Conservation (phyloP, 2,888 invertebrate genomes). For the Epinotia demarniana region DNA sequence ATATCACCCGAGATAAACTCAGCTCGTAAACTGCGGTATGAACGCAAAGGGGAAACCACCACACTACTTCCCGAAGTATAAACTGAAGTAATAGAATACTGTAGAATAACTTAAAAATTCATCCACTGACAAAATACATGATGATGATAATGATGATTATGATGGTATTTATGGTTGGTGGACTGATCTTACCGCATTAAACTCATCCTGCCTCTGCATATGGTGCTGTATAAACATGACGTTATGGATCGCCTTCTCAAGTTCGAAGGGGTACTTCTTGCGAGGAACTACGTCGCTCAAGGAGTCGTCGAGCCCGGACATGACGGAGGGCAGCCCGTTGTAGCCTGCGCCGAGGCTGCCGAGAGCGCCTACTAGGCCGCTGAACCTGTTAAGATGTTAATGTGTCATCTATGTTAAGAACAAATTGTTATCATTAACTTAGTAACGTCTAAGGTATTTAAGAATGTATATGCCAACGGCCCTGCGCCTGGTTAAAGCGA, state of each 20-base stretch:
- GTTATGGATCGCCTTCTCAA: conserved; percentile 97
- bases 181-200: conserved; percentile 91
- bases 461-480: no score
- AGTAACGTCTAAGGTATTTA: no score
- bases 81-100: no score
- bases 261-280: conserved; percentile 95
- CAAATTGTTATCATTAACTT: no score
- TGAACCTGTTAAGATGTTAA: conserved; percentile 82
- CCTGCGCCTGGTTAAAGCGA: no score
- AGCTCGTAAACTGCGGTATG: no score
- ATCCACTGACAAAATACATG: no score
- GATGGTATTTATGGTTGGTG: neutral
- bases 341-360: conserved; percentile 88
- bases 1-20: no score
- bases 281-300: conserved; percentile 90
- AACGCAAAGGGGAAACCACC: no score
- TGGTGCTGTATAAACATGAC: conserved; percentile 98
- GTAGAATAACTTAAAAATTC: no score
- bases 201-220: conserved; percentile 97
- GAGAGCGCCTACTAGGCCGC: conserved; percentile 90
- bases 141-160: no score
- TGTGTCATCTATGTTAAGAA: neutral
- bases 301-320: conserved; percentile 93
- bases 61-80: no score
- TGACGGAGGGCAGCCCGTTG: conserved; percentile 92